A percentile compares a stretch with the other conserved stretches of the same genome.
Evolutionary conservation across 30 jellyfish, hydroid and myxozoan species (phyloP).

Genomic region (Catostylus mosaicus): DNA sequence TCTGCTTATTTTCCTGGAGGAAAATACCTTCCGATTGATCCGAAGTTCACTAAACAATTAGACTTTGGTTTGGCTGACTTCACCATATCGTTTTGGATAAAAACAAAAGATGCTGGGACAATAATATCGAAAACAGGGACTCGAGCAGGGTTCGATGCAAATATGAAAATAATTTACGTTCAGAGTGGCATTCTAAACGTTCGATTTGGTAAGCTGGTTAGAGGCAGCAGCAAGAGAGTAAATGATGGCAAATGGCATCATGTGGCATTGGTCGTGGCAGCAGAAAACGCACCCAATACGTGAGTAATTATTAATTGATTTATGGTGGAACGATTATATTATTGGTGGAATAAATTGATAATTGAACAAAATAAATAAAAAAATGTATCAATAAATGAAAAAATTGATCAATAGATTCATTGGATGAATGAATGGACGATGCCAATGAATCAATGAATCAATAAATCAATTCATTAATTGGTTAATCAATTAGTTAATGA

Average conservation of each 20-base stretch:
- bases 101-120: slow-evolving; percentile 69
- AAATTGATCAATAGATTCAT: no score
- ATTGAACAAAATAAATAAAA: no score
- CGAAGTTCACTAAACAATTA: slow-evolving; percentile 21
- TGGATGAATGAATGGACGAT: no score
- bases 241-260: slow-evolving; percentile 77
- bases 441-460: no score
- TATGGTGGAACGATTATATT: no score
- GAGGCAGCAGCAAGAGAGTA: slow-evolving; percentile 20
- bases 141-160: slow-evolving; percentile 13
- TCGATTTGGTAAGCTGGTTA: slow-evolving; percentile 49
- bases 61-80: slow-evolving; percentile 78
- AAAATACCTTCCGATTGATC: slow-evolving; percentile 61
- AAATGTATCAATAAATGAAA: no score
- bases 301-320: slow-evolving; percentile 28
- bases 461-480: no score
- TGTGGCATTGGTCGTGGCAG: slow-evolving; percentile 48
- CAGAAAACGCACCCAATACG: slow-evolving; percentile 45
- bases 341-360: no score
- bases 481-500: no score
- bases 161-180: slow-evolving; percentile 48
- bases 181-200: slow-evolving; percentile 69
- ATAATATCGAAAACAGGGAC: slow-evolving; percentile 57
- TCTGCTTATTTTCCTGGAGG: slow-evolving; percentile 46
- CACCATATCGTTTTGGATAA: slow-evolving; percentile 67